Evolutionary conservation across 2,797 vertebrate genomes (phyloP).

Genomic region (Chromobotia macracanthus): DNA sequence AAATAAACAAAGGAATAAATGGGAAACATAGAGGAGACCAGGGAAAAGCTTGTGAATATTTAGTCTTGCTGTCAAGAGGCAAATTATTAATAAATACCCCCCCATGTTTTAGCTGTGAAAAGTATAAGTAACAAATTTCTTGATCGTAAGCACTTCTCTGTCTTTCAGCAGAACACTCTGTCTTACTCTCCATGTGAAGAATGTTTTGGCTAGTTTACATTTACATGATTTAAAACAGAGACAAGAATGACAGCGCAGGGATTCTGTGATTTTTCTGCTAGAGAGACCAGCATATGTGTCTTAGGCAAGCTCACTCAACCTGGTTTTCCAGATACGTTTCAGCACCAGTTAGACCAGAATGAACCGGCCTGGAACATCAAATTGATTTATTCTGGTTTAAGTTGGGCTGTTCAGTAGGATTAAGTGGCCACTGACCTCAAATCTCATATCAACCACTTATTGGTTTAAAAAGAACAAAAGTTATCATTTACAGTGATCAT

Average conservation of each 20-base stretch:
- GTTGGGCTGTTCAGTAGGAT: neutral
- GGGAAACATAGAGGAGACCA: conserved; percentile 4
- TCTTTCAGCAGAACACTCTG: neutral
- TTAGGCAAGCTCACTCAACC: neutral
- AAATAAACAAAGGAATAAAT: conserved; percentile 39
- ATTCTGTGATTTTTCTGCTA: neutral
- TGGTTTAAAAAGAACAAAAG: neutral
- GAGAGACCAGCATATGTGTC: too few species aligned
- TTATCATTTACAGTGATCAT: neutral
- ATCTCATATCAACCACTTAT: neutral
- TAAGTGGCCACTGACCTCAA: neutral
- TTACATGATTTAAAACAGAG: conserved; percentile 9
- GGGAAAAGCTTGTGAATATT: neutral
- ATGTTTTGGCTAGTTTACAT: conserved; percentile 16
- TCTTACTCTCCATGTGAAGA: neutral
- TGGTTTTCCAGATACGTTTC: too few species aligned
- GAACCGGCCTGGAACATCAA: neutral
- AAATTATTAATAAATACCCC: neutral
- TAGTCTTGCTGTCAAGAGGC: neutral
- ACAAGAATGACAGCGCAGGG: conserved; percentile 14
- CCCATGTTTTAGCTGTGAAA: neutral
- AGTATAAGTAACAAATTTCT: neutral
- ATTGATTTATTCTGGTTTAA: neutral
- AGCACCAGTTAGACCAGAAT: neutral
- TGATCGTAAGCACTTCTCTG: neutral